Base-by-base conservation (phyloP, 2,888 invertebrate species). In the Agrochola circellaris region DNA sequence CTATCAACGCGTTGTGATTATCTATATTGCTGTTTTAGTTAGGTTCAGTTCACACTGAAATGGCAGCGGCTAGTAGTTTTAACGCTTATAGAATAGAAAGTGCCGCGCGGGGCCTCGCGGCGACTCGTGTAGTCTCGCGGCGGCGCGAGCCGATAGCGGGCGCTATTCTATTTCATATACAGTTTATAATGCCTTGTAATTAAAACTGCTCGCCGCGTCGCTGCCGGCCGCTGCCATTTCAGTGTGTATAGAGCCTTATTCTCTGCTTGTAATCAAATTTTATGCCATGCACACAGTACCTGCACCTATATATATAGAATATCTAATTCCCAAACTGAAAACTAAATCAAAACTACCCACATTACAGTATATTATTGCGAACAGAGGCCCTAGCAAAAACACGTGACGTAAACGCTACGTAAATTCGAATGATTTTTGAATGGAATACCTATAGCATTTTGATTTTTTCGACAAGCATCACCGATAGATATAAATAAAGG, bases 1-100 rank as follows among this genome's bases (percentile, higher is more conserved):
- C 77, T 87, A 87, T 79, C 74, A 88, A 68, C 75, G 89, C 76
- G 87, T 89, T 89, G 90, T 90, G 89, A 90, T 81, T 83, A 71
- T 79, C 69, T 84, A 60, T 89, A 78, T 74, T 66, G 42, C 26
- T 68, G 15, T 78, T 15, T 56, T 79, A 73, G 64, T 77, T 78
- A 34, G 34, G 34, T 5, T 34, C 34, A 34, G 5, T 34, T 3
- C 34, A 34, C 34, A 34, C 34, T 34, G 34, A 34, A 34, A 34
- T 34, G 34, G 34, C 34, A 34, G 34, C 34, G 34, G 34, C 34
- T 5, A 34, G 34, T 5, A 34, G 34, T 30, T 30, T 30, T 30
- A 30, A 30, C 1, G 30, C 34, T 34, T 34, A 34, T 34, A 34
- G 34, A 34, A 34, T 34, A 34, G 34, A 34, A 34, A 34, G 34